A percentile compares a stretch with the other conserved stretches of the same genome.
Conservation (phyloP, 37 sponge, comb jelly and placozoan genomes). For the Haliclona indistincta region DNA sequence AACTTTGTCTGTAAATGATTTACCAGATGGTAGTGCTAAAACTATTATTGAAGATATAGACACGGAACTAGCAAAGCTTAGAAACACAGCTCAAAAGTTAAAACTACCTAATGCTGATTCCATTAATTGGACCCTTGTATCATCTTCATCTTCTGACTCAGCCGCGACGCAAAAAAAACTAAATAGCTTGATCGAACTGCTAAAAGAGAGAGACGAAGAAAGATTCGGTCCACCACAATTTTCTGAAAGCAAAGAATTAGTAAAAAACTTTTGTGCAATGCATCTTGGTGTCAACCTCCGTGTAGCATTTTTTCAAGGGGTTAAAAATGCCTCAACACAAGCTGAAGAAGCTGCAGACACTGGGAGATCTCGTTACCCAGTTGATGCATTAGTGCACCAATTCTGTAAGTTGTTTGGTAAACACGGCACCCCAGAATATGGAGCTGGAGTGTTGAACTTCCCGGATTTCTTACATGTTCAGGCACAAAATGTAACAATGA, state of each 20-base stretch:
- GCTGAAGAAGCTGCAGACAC: not conserved
- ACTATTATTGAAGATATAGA: constrained; percentile 11
- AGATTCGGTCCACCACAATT: not conserved
- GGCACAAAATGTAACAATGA: not conserved
- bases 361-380: not conserved
- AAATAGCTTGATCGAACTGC: not conserved
- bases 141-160: constrained; percentile 15
- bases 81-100: constrained; percentile 3
- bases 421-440: not conserved
- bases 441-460: not conserved
- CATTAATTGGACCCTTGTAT: constrained; percentile 13
- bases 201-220: not conserved
- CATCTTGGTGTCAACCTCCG: constrained; percentile 25
- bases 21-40: constrained; percentile 19
- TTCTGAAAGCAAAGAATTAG: constrained; percentile 10
- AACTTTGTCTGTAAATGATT: constrained; percentile 8
- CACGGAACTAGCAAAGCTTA: constrained; percentile 10
- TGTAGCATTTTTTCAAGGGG: constrained; percentile 1
- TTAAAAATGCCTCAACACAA: not conserved
- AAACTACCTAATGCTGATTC: constrained; percentile 1
- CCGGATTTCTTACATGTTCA: not conserved
- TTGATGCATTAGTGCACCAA: not conserved
- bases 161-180: constrained; percentile 14
- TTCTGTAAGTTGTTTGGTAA: constrained; percentile 4
- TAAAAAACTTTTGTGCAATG: constrained; percentile 38